Percentiles rank a stretch among this genome's conserved stretches.
Conservation (phyloP, 2,888 invertebrate species). For the Acanthococcus lagerstroemiae region DNA sequence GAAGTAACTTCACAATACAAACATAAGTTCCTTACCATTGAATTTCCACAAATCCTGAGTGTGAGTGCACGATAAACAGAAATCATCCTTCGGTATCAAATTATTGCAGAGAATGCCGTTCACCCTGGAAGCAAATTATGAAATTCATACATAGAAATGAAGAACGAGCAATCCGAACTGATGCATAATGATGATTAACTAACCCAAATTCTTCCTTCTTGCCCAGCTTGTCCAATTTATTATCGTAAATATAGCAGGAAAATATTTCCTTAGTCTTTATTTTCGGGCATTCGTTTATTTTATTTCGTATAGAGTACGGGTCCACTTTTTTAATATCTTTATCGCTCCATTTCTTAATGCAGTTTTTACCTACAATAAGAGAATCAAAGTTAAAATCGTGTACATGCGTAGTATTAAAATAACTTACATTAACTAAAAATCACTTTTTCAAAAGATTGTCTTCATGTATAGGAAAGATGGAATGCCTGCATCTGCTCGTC, state of each 20-base stretch:
- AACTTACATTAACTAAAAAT: too few species aligned
- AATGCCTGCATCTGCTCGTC: too few species aligned
- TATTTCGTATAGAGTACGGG: slow-evolving; percentile 17
- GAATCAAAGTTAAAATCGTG: neutral
- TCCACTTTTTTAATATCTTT: slow-evolving; percentile 14
- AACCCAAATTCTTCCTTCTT: slow-evolving; percentile 29
- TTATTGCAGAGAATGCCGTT: slow-evolving; percentile 16
- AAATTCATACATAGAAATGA: neutral
- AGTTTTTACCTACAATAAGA: neutral
- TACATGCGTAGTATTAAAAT: too few species aligned
- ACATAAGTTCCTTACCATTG: neutral
- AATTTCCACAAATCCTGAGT: neutral
- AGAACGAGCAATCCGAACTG: neutral
- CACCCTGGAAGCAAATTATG: neutral
- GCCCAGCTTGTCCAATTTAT: slow-evolving; percentile 17
- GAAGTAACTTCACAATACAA: too few species aligned
- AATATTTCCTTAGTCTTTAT: slow-evolving; percentile 19
- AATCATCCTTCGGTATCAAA: slow-evolving; percentile 15
- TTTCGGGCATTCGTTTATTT: slow-evolving; percentile 18
- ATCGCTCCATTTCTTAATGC: slow-evolving; percentile 1
- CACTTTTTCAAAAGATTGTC: too few species aligned
- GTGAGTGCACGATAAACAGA: slow-evolving; percentile 15
- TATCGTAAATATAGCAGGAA: slow-evolving; percentile 18
- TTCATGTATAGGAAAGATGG: too few species aligned
- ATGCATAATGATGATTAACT: neutral